Evolutionary conservation across 2,797 vertebrate species (phyloP).

Genomic region (Sebastes miniatus): DNA sequence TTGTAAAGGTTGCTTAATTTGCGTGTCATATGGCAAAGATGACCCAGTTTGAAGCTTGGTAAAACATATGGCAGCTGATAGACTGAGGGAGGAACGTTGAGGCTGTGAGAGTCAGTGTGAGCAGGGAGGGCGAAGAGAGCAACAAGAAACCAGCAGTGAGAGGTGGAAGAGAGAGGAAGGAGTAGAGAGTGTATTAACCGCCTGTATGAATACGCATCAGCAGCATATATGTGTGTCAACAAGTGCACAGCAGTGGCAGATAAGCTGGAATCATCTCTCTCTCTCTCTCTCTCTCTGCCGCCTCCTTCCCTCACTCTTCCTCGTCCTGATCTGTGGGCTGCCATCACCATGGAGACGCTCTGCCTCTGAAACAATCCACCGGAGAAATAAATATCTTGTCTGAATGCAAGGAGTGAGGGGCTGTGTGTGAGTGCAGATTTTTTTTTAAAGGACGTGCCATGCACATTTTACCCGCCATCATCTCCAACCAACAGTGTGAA

Average conservation of each 20-base stretch:
- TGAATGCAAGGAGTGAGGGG: slow-evolving; percentile 53
- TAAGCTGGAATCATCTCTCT: slow-evolving; percentile 71
- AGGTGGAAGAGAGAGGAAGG: not conserved
- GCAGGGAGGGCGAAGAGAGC: not conserved
- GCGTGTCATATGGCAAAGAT: not conserved
- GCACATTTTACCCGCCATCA: slow-evolving; percentile 34
- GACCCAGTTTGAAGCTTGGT: slow-evolving; percentile 27
- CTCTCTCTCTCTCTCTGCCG: slow-evolving; percentile 17
- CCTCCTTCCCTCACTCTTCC: slow-evolving; percentile 61
- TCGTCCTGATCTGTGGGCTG: slow-evolving; percentile 81
- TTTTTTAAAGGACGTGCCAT: slow-evolving; percentile 16
- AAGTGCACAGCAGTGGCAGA: slow-evolving; percentile 75
- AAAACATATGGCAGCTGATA: slow-evolving; percentile 1
- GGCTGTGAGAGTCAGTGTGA: not conserved
- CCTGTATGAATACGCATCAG: slow-evolving; percentile 53
- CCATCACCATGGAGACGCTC: slow-evolving; percentile 94
- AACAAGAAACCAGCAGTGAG: slow-evolving; percentile 8
- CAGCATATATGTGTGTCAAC: slow-evolving; percentile 73
- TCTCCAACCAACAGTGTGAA: slow-evolving; percentile 45
- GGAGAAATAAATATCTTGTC: slow-evolving; percentile 77
- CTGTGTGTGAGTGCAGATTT: not conserved
- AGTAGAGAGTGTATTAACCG: slow-evolving; percentile 38
- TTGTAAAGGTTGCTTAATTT: not conserved
- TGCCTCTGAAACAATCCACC: slow-evolving; percentile 81
- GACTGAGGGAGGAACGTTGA: not conserved